Evolutionary conservation across 2,797 vertebrate species (phyloP), one percentile per base, ranked within the genome.

Genomic region (Falco biarmicus): DNA sequence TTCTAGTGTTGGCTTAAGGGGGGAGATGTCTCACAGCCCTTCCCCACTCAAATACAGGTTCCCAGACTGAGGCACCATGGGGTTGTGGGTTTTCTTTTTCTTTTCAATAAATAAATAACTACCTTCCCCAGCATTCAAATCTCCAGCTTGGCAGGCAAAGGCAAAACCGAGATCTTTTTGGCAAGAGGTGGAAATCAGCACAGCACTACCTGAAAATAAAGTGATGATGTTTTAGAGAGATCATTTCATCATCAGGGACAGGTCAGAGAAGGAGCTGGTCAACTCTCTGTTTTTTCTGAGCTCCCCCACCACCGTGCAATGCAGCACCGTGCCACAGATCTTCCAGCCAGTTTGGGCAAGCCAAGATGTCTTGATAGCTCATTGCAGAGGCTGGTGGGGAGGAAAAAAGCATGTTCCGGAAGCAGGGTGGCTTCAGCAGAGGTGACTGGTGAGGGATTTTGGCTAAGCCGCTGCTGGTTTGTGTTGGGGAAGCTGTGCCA

Each of bases 271-370:
- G 39, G 34, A 77, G 25, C 29, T 54, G 32, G 14, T 78, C 18
- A 51, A 84, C 26, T 8, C 8, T 11, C 10, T 48, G n/a, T 39
- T 13, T 76, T 54, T 88, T 45, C 68, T 14, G 28, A 73, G 51
- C 28, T 93, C 39, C 29, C 21, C 59, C 9, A 1, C 14, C 3
- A 3, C 9, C 0, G 0, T 19, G 43, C 1, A 1, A 28, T 17
- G 54, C 45, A 31, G 17, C 12, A 1, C 10, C 31, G 14, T 29
- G 50, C 5, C 10, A 73, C 6, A 13, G 25, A n/a, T 54, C 41
- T 56, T 15, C 28, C 61, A 87, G 31, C 19, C 37, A 63, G 26
- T 15, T 68, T 0, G 2, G 39, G 47, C 77, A 68, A 87, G 43
- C n/a, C 54, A 48, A 39, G 34, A 28, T 31, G 25, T 34, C 63